Percentiles rank a stretch among this genome's conserved stretches.
These are phyloP conservation scores for Heliconius ismenius DNA, from an alignment of 2,888 invertebrate species.

Conservation along the genomic window DNA sequence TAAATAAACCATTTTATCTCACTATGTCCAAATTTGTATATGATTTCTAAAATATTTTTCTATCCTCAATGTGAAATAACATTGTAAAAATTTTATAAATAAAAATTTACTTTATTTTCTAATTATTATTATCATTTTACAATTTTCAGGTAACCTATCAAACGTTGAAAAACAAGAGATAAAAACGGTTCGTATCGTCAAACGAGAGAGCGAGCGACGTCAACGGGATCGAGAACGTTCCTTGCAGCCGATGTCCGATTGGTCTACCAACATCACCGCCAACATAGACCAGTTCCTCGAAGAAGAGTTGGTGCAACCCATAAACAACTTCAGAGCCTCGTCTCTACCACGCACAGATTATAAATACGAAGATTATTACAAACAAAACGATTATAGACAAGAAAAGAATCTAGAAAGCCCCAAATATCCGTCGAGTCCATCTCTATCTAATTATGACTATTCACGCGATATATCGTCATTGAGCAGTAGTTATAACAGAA, in stretches of 20 bases:
- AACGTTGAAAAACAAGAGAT: conserved; percentile 93
- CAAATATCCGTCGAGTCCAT: conserved; percentile 76
- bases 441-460: conserved; percentile 74
- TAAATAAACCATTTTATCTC: too few relatives aligned
- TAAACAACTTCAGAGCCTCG: conserved; percentile 72
- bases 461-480: conserved; percentile 71
- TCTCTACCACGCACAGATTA: conserved; percentile 78
- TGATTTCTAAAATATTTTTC: too few relatives aligned
- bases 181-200: conserved; percentile 96
- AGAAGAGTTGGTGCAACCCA: conserved; percentile 72
- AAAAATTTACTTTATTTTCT: background rate
- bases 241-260: conserved; percentile 75
- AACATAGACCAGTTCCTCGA: conserved; percentile 77
- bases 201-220: conserved; percentile 93
- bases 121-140: background rate
- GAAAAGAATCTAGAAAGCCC: conserved; percentile 75
- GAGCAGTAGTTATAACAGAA: conserved; percentile 71
- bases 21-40: too few relatives aligned
- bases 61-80: too few relatives aligned
- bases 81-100: background rate
- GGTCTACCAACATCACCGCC: conserved; percentile 69
- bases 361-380: conserved; percentile 69
- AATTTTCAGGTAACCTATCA: conserved; percentile 82
- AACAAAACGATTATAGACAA: conserved; percentile 51
- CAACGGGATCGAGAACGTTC: conserved; percentile 90